phyloP scores from a whole-genome alignment of 2,888 invertebrate genomes.

The Ryuthela nishihirai region DNA sequence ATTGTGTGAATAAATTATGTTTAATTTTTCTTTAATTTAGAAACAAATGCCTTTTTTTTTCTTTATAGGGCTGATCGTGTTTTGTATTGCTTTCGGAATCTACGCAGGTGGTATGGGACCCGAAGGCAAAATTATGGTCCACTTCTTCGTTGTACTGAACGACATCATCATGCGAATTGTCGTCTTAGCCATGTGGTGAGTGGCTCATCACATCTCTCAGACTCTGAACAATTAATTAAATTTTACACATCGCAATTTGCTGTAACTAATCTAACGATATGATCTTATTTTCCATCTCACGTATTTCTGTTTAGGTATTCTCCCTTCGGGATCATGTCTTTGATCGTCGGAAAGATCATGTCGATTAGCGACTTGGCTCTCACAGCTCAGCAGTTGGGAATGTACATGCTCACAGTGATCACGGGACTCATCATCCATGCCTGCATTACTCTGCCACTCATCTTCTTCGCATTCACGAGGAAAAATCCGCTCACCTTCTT shows the following conservation, averaged over 20 bases:
- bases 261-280: neutral
- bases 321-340: conserved; percentile 64
- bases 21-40: neutral
- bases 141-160: conserved; percentile 60
- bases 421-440: conserved; percentile 60
- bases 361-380: conserved; percentile 59
- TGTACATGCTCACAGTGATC: conserved; percentile 61
- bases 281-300: neutral
- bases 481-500: conserved; percentile 59
- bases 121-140: conserved; percentile 58
- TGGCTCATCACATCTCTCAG: neutral
- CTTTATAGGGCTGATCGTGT: conserved; percentile 56
- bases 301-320: conserved; percentile 61
- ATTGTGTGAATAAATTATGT: too few species aligned
- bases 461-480: conserved; percentile 60
- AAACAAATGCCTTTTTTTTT: neutral
- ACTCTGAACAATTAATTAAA: neutral
- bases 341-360: conserved; percentile 65
- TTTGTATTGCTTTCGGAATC: conserved; percentile 62
- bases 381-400: conserved; percentile 60
- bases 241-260: neutral
- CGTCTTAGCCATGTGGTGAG: conserved; percentile 59
- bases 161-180: conserved; percentile 62
- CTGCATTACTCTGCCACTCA: conserved; percentile 58
- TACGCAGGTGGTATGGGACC: conserved; percentile 59